Evolutionary conservation across 2,888 invertebrate species (phyloP).

Genomic region (Cremastinae sp.): DNA sequence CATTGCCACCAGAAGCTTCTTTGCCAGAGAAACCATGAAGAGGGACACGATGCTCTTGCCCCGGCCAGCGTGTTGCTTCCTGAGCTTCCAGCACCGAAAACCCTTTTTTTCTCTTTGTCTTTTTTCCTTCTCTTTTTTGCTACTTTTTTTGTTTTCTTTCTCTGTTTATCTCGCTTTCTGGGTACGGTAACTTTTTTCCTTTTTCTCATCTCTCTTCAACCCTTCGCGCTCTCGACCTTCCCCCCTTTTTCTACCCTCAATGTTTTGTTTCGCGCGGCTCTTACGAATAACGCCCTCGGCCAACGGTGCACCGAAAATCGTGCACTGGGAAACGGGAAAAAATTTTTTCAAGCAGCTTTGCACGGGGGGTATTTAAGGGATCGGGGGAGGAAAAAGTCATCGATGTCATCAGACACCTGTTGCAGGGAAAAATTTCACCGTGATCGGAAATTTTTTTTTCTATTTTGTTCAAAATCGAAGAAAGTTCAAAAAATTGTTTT

Average conservation of each 20-base stretch:
- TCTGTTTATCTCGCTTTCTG: not conserved
- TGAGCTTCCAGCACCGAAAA: slow-evolving; percentile 50
- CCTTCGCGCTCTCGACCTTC: slow-evolving; percentile 11
- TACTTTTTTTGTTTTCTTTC: slow-evolving; percentile 43
- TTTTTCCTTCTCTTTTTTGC: slow-evolving; percentile 13
- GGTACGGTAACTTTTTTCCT: no score
- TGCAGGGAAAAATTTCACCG: slow-evolving; percentile 4
- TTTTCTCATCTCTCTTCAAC: not conserved
- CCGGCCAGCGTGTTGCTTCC: slow-evolving; percentile 39
- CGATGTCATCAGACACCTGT: slow-evolving; percentile 17
- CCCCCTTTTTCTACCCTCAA: slow-evolving; percentile 22
- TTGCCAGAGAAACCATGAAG: slow-evolving; percentile 36
- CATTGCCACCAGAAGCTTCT: slow-evolving; percentile 33
- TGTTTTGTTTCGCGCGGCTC: slow-evolving; percentile 56
- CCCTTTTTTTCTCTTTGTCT: slow-evolving; percentile 21
- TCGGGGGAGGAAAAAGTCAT: slow-evolving; percentile 10
- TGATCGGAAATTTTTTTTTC: not conserved
- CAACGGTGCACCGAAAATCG: slow-evolving; percentile 22
- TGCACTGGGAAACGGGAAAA: slow-evolving; percentile 5
- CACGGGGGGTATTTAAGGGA: no score
- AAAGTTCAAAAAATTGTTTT: no score
- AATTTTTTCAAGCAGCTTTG: no score
- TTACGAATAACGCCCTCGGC: slow-evolving; percentile 52
- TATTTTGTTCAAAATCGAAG: no score
- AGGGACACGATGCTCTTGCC: slow-evolving; percentile 52